phyloP scores from a whole-genome alignment of 2,113 vertebrate genomes.

The Merops nubicus region DNA sequence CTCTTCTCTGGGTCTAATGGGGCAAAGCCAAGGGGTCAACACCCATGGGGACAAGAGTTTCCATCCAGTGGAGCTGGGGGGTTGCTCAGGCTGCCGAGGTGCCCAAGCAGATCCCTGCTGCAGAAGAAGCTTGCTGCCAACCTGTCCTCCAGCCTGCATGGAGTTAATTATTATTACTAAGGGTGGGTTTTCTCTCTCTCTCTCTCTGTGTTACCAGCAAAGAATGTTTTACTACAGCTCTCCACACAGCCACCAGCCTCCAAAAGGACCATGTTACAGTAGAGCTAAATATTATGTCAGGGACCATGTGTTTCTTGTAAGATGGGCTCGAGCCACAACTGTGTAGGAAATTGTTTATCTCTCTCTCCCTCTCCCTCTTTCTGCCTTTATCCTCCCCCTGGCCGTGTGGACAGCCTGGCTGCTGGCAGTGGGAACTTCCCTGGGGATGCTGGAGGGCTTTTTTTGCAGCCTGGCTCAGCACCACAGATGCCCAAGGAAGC shows the following conservation, averaged over 20 bases:
- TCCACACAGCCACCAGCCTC: constrained; percentile 78
- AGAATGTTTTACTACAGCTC: constrained; percentile 72
- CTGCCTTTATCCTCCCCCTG: constrained; percentile 37
- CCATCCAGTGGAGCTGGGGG: neutral
- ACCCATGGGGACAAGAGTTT: neutral
- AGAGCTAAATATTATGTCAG: constrained; percentile 74
- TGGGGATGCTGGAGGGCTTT: accelerated
- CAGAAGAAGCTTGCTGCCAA: neutral
- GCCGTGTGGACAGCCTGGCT: neutral
- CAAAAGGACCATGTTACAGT: constrained; percentile 76
- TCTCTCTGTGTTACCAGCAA: constrained; percentile 31
- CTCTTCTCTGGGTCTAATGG: neutral
- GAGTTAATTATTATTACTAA: constrained; percentile 48
- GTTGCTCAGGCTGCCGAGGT: neutral
- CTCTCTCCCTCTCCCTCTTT: neutral
- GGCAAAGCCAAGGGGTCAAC: neutral
- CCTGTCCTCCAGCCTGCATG: neutral
- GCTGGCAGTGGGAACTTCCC: neutral
- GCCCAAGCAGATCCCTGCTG: neutral
- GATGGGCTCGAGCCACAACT: constrained; percentile 43
- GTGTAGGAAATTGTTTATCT: constrained; percentile 70
- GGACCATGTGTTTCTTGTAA: constrained; percentile 81
- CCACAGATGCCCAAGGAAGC: neutral
- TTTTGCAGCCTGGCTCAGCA: neutral
- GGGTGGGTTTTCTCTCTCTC: constrained; percentile 2